Percentiles rank a stretch among this genome's conserved stretches.
These are phyloP conservation scores for Pelmatolapia mariae DNA, from an alignment of 2,113 vertebrate genomes.

Conservation along the genomic window DNA sequence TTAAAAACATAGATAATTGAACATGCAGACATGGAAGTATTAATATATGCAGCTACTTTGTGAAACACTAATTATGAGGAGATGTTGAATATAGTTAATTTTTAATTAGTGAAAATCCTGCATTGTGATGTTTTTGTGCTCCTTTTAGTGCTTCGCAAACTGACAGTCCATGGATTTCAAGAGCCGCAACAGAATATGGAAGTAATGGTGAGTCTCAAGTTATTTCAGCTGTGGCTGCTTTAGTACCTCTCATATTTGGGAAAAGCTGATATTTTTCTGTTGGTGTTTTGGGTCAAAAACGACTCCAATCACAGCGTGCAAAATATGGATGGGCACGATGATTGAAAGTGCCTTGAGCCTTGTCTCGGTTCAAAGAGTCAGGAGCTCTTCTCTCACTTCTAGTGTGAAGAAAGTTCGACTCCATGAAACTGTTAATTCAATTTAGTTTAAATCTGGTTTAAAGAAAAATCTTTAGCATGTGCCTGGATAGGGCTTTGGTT, in stretches of 20 bases:
- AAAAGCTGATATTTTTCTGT: not conserved
- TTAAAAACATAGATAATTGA: not conserved
- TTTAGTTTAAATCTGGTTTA: conserved; percentile 21
- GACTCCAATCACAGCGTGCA: not conserved
- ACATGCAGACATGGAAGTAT: not conserved
- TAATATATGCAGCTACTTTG: not conserved
- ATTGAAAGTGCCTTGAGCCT: conserved; percentile 40
- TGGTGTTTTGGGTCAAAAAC: conserved; percentile 12
- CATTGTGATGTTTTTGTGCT: not conserved
- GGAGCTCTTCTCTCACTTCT: not conserved
- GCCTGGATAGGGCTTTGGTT: not conserved
- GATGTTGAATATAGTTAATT: not conserved
- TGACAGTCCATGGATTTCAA: conserved; percentile 94
- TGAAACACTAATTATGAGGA: not conserved
- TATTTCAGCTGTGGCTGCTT: not conserved
- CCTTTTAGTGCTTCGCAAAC: conserved; percentile 85
- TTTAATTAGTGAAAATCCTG: not conserved
- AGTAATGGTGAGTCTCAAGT: conserved; percentile 85
- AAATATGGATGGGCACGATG: conserved; percentile 20
- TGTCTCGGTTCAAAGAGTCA: conserved; percentile 37
- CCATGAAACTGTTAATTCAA: conserved; percentile 26
- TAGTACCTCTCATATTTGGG: not conserved
- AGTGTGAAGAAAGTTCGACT: conserved; percentile 9
- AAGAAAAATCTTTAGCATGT: not conserved
- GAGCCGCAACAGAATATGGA: conserved; percentile 89